Conservation (phyloP, 1,140 invertebrate species). For the Heliconius hermathena region DNA sequence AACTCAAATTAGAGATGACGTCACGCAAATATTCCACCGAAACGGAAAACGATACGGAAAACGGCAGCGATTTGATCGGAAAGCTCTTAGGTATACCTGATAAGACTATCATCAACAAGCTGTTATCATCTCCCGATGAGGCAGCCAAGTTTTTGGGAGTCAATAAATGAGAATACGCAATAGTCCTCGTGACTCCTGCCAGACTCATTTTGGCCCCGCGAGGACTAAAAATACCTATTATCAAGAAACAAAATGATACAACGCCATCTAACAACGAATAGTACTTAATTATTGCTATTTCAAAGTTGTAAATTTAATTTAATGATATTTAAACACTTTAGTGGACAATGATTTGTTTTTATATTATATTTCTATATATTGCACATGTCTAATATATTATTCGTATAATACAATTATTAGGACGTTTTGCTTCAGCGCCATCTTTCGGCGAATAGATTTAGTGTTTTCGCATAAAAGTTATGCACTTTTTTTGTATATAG, state of each 20-base stretch:
- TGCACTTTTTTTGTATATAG: conserved; percentile 42
- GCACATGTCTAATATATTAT: conserved; percentile 11
- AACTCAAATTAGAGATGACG: conserved; percentile 80
- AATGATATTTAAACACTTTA: conserved; percentile 5
- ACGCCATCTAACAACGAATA: conserved; percentile 64
- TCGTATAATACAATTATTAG: conserved; percentile 13
- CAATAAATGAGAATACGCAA: conserved; percentile 84
- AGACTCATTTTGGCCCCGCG: conserved; percentile 72
- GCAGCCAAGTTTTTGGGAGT: conserved; percentile 94
- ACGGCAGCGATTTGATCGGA: conserved; percentile 90
- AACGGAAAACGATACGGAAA: conserved; percentile 80
- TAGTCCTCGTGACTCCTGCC: conserved; percentile 77
- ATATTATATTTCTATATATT: background rate
- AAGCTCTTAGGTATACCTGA: conserved; percentile 94
- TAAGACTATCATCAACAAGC: conserved; percentile 92
- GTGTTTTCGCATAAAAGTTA: conserved; percentile 32
- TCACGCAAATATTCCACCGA: conserved; percentile 77
- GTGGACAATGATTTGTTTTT: background rate
- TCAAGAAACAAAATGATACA: conserved; percentile 38
- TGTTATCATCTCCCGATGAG: conserved; percentile 92
- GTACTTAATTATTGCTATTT: conserved; percentile 14
- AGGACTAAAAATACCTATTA: conserved; percentile 66
- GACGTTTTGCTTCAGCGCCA: conserved; percentile 18
- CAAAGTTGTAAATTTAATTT: background rate
- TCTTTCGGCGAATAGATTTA: conserved; percentile 26